Conservation (phyloP, 2,113 vertebrate genomes). For the Grantiella picta region DNA sequence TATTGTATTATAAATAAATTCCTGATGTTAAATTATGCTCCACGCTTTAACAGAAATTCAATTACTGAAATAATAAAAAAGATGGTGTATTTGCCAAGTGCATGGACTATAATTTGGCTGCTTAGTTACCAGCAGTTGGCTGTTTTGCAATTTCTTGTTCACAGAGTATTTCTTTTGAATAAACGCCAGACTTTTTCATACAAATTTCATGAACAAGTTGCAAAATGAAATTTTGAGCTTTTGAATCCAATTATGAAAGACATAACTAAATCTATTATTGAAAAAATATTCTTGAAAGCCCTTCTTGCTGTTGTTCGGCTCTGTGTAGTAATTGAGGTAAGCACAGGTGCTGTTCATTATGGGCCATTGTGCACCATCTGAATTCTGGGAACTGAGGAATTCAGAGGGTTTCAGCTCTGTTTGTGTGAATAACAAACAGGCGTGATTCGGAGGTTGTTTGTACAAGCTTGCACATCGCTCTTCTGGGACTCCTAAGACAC, state of each 20-base stretch:
- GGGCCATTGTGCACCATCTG: constrained; percentile 78
- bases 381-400: constrained; percentile 76
- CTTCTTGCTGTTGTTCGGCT: constrained; percentile 70
- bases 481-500: constrained; percentile 78
- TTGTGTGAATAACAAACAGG: constrained; percentile 80
- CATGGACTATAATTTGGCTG: constrained; percentile 78
- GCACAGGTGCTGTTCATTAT: constrained; percentile 84
- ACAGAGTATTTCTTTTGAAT: constrained; percentile 76
- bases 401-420: constrained; percentile 70
- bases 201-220: constrained; percentile 78
- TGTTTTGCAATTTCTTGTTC: constrained; percentile 75
- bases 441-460: constrained; percentile 77
- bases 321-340: constrained; percentile 77
- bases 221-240: constrained; percentile 79
- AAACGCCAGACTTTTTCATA: constrained; percentile 74
- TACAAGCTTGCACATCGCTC: constrained; percentile 75
- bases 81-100: constrained; percentile 74
- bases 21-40: constrained; percentile 79
- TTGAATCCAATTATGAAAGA: constrained; percentile 81
- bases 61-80: constrained; percentile 84
- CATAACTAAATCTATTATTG: constrained; percentile 75
- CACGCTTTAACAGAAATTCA: constrained; percentile 82
- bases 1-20: constrained; percentile 83
- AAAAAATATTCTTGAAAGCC: constrained; percentile 73
- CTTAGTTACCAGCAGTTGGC: constrained; percentile 76